Evolutionary conservation across 2,797 vertebrate genomes (phyloP).

Genomic region (Pelodytes ibericus): DNA sequence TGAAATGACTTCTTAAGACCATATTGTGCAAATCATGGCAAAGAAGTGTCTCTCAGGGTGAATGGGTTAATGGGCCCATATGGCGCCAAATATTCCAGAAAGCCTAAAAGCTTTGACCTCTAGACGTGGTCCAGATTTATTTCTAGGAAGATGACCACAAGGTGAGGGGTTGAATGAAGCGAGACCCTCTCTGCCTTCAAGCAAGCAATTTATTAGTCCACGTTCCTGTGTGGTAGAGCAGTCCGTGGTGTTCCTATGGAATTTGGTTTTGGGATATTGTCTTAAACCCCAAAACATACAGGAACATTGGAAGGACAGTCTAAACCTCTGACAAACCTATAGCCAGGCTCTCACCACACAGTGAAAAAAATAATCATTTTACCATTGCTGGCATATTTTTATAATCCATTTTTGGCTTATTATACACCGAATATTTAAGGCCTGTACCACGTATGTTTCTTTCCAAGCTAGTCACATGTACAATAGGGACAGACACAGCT

Average conservation of each 20-base stretch:
- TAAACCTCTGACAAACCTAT: not conserved
- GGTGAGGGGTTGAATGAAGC: constrained; percentile 33
- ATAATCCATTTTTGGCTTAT: too few species aligned
- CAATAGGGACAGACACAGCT: too few species aligned
- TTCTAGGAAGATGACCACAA: constrained; percentile 23
- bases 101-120: constrained; percentile 51
- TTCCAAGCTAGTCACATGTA: too few species aligned
- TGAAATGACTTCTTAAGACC: not conserved
- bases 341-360: not conserved
- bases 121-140: constrained; percentile 46
- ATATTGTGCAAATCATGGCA: constrained; percentile 6
- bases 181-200: constrained; percentile 21
- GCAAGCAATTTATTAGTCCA: constrained; percentile 12
- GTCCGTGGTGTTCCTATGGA: constrained; percentile 15
- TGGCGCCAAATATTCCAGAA: constrained; percentile 37
- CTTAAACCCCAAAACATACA: not conserved
- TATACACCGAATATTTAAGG: too few species aligned
- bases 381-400: too few species aligned
- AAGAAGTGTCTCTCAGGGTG: not conserved
- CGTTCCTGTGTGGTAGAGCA: not conserved
- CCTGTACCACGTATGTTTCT: too few species aligned
- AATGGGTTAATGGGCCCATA: constrained; percentile 44
- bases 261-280: constrained; percentile 1
- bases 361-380: too few species aligned
- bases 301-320: not conserved